Percentiles rank a stretch among this genome's conserved stretches.
Conservation (phyloP, 2,797 vertebrate genomes). For the Oryzias sinensis region DNA sequence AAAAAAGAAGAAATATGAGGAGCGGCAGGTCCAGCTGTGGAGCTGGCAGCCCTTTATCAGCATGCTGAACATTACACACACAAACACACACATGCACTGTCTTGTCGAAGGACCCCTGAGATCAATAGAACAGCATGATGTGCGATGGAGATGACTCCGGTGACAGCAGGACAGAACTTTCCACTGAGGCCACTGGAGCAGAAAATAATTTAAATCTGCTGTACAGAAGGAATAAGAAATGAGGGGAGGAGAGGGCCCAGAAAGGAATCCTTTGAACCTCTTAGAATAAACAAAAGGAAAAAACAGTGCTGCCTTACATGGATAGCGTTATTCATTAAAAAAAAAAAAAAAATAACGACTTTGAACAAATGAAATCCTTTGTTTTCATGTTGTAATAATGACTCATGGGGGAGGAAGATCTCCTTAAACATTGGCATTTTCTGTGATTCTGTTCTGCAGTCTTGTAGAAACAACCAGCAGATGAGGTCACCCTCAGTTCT, state of each 20-base stretch:
- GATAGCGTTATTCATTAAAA: too few relatives aligned
- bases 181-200: slow-evolving; percentile 37
- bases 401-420: too few relatives aligned
- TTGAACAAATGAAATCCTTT: too few relatives aligned
- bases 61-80: slow-evolving; percentile 33
- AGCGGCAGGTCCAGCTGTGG: slow-evolving; percentile 7
- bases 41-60: slow-evolving; percentile 45
- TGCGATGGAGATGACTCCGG: slow-evolving; percentile 43
- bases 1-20: background rate
- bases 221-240: slow-evolving; percentile 26
- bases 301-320: too few relatives aligned
- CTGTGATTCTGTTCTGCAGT: background rate
- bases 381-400: too few relatives aligned
- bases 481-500: slow-evolving; percentile 57
- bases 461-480: slow-evolving; percentile 40
- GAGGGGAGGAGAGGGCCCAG: slow-evolving; percentile 10
- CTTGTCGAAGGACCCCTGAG: slow-evolving; percentile 42
- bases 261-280: slow-evolving; percentile 3
- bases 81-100: slow-evolving; percentile 3
- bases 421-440: too few relatives aligned
- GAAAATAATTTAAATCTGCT: slow-evolving; percentile 40
- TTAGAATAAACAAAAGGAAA: too few relatives aligned
- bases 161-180: slow-evolving; percentile 45
- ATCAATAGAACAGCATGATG: slow-evolving; percentile 57
- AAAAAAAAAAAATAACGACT: too few relatives aligned